These are phyloP conservation scores for Enteromius unitaeniatus DNA, from an alignment of 2,797 vertebrate genomes.

Conservation along the genomic window DNA sequence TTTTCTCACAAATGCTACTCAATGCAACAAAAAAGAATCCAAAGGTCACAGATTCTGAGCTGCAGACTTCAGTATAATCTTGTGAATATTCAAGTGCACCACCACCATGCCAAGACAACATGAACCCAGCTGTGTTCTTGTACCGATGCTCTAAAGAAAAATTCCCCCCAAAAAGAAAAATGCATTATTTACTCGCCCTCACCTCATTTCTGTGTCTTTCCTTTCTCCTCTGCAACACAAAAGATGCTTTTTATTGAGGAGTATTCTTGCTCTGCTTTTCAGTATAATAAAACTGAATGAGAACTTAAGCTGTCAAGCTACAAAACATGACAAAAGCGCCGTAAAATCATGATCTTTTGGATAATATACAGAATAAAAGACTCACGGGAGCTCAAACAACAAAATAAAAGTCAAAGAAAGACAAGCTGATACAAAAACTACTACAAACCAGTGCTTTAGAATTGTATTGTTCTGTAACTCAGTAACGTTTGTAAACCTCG, in stretches of 20 bases:
- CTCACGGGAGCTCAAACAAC: neutral
- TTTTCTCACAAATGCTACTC: constrained; percentile 15
- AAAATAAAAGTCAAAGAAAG: neutral
- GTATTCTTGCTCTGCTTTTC: neutral
- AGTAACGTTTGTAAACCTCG: neutral
- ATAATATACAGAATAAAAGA: neutral
- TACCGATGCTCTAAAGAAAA: neutral
- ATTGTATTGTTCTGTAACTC: neutral
- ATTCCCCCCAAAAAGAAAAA: neutral
- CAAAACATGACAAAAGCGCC: neutral
- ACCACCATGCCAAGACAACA: neutral
- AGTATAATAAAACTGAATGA: neutral
- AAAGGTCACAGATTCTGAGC: constrained; percentile 15
- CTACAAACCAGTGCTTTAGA: neutral
- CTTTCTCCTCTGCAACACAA: neutral
- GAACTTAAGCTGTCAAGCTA: neutral
- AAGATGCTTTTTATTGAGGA: neutral
- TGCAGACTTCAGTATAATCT: neutral
- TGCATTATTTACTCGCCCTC: neutral
- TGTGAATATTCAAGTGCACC: neutral
- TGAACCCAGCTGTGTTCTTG: neutral
- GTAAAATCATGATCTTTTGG: neutral
- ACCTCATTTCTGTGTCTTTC: neutral
- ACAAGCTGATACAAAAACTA: neutral
- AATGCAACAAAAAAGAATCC: neutral